phyloP scores from a whole-genome alignment of 2,888 invertebrate species.

The Empis stercorea region DNA sequence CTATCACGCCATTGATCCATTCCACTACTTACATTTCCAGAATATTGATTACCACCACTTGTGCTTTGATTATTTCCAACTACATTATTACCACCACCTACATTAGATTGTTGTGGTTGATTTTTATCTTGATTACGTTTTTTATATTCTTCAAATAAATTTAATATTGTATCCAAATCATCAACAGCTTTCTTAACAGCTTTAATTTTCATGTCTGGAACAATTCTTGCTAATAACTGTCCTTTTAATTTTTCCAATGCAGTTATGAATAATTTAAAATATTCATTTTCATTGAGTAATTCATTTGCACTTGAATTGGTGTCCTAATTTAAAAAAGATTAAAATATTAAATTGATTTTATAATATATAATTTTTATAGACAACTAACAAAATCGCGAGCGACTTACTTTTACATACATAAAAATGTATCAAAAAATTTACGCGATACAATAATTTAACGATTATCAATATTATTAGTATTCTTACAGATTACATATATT shows the following conservation, averaged over 20 bases:
- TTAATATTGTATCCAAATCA: conserved; percentile 4
- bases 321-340: not conserved
- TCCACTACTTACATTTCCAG: no score
- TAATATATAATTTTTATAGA: not conserved
- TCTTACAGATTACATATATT: no score
- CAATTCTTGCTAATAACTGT: conserved; percentile 3
- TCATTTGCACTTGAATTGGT: conserved; percentile 6
- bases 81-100: not conserved
- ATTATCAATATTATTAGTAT: no score
- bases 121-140: not conserved
- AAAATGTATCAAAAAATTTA: no score
- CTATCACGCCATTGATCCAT: no score
- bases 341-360: not conserved
- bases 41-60: no score
- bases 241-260: conserved; percentile 8
- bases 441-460: no score
- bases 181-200: conserved; percentile 3
- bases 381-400: no score
- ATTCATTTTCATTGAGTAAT: conserved; percentile 8
- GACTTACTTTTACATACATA: no score
- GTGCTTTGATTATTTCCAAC: not conserved
- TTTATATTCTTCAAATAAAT: conserved; percentile 3
- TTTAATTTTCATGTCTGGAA: conserved; percentile 1
- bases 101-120: not conserved
- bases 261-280: conserved; percentile 8